Percentiles rank a stretch among this genome's conserved stretches.
Evolutionary conservation across 1,140 invertebrate genomes (phyloP).

Genomic region (Drosophila ercepeae): DNA sequence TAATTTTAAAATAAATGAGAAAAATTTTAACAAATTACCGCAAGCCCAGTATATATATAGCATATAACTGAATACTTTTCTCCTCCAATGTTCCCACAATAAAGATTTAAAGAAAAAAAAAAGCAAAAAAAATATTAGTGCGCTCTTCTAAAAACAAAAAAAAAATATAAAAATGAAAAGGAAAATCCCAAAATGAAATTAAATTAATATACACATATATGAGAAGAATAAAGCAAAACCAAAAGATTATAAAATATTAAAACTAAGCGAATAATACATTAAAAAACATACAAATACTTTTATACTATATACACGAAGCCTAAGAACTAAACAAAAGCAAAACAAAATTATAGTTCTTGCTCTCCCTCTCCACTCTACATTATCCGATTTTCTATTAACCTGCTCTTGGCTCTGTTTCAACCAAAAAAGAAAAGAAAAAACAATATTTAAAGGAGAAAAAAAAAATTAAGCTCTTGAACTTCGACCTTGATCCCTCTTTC

Average conservation of each 20-base stretch:
- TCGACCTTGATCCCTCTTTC: conserved; percentile 43
- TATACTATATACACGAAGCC: conserved; percentile 65
- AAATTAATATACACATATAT: conserved; percentile 50
- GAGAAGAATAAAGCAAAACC: conserved; percentile 49
- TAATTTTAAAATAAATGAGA: conserved; percentile 52
- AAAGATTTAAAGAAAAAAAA: conserved; percentile 7
- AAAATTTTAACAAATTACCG: conserved; percentile 49
- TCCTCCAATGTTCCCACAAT: conserved; percentile 40
- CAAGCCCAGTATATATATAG: conserved; percentile 50
- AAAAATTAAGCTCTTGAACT: conserved; percentile 30
- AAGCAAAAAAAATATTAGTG: conserved; percentile 48
- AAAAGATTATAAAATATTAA: conserved; percentile 43
- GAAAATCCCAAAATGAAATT: conserved; percentile 33
- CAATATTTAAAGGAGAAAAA: conserved; percentile 3
- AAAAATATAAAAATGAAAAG: conserved; percentile 18
- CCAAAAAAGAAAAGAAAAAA: neutral
- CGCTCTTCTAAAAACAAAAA: conserved; percentile 65
- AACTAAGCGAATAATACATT: conserved; percentile 48
- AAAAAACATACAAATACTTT: conserved; percentile 48
- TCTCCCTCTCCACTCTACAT: conserved; percentile 21
- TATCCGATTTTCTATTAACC: conserved; percentile 9
- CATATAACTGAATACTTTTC: conserved; percentile 59
- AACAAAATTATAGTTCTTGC: conserved; percentile 30
- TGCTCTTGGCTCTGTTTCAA: conserved; percentile 28
- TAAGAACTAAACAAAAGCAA: conserved; percentile 41